These are phyloP conservation scores for Rhinogobio ventralis DNA, from an alignment of 2,797 vertebrate species.

Conservation along the genomic window DNA sequence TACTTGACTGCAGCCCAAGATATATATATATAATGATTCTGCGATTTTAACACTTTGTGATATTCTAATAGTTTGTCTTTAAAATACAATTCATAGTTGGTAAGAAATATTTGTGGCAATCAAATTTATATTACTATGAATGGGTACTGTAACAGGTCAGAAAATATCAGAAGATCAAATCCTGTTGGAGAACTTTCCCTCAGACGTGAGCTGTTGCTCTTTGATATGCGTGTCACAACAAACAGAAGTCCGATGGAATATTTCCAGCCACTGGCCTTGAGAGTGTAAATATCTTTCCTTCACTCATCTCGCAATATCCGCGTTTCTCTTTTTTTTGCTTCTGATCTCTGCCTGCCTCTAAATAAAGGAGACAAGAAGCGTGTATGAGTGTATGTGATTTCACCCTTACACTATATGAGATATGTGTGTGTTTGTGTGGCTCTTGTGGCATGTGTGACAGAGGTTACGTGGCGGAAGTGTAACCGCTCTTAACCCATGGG, in stretches of 20 bases:
- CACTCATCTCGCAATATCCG: slow-evolving; percentile 35
- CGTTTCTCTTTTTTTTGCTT: slow-evolving; percentile 20
- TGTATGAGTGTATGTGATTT: slow-evolving; percentile 48
- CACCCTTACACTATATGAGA: slow-evolving; percentile 33
- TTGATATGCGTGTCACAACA: slow-evolving; percentile 48
- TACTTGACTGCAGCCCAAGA: neutral
- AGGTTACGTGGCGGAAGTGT: slow-evolving; percentile 72
- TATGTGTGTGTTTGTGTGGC: slow-evolving; percentile 52
- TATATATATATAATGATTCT: neutral
- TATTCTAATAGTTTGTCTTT: neutral
- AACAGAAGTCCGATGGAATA: slow-evolving; percentile 53
- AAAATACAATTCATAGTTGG: neutral
- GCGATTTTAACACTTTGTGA: neutral
- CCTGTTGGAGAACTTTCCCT: neutral
- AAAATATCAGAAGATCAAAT: slow-evolving; percentile 19
- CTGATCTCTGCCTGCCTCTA: slow-evolving; percentile 1
- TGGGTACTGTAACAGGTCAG: neutral
- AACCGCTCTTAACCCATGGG: slow-evolving; percentile 82
- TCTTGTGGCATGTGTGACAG: slow-evolving; percentile 70
- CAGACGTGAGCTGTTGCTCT: slow-evolving; percentile 24
- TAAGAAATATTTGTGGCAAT: neutral
- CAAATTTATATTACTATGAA: neutral
- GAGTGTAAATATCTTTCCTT: slow-evolving; percentile 54
- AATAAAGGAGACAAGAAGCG: slow-evolving; percentile 45
- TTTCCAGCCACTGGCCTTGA: slow-evolving; percentile 52